Evolutionary conservation across 2,797 vertebrate species (phyloP), one percentile per base, ranked within the genome.

Genomic region (Cuculus canorus): DNA sequence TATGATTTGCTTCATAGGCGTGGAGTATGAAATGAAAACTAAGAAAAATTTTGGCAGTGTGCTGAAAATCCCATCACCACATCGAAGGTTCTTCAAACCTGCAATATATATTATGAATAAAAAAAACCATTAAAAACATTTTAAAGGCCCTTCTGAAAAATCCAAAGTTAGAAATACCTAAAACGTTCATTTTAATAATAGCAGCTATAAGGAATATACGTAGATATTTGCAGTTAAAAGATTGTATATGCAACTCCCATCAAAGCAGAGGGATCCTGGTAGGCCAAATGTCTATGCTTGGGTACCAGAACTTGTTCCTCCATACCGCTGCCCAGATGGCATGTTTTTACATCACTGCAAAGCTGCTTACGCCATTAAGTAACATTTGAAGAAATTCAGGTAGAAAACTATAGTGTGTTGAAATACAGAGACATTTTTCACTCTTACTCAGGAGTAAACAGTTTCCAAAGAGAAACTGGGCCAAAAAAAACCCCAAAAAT

Each of bases 41-140:
- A 96, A 95, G 95, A 97, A 97, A 98, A 95, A 79, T 89, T 75
- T 54, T 37, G 93, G 96, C 25, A 75, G 86, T 30, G 72, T 86
- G 86, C 65, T 94, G 96, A 92, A 84, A 88, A 94, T 98, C 79
- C 92, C 95, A 97, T 98, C 98, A 99, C 99, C 99, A 99, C 98
- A 99, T 95, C 19, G 98, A 98, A 84, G 99, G 98, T 69, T 99
- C 98, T 95, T 98, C 98, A 90, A 98, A 99, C 98, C 99, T 99
- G 98, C 39, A 97, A 97, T 52, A 97, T 45, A 95, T 13, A 95
- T n/a, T 57, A 95, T 7, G 28, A 91, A 97, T 45, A 54, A 53
- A 59, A 95, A 91, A 52, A 96, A 60, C 61, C 4, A 83, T 94
- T 93, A 84, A 69, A 92, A 21, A 93, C 35, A 69, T 69, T 84